Percentiles rank a stretch among this genome's conserved stretches.
These are phyloP conservation scores for Drosophila helvetica DNA, from an alignment of 2,888 invertebrate genomes.

Conservation along the genomic window DNA sequence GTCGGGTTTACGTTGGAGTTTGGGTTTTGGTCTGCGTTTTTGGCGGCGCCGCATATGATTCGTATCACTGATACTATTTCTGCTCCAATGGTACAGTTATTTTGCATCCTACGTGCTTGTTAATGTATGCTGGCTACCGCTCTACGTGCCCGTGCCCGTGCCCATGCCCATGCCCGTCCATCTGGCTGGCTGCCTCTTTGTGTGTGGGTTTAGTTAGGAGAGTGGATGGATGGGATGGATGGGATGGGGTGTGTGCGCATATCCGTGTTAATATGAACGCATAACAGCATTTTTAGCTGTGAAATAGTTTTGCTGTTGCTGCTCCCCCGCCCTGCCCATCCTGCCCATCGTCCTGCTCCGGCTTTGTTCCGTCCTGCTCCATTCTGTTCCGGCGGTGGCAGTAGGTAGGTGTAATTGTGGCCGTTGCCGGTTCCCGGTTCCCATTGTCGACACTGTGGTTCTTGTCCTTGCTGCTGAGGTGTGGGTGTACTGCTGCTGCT, in stretches of 20 bases:
- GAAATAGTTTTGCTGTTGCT: conserved; percentile 64
- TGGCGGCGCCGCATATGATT: conserved; percentile 72
- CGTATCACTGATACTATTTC: conserved; percentile 77
- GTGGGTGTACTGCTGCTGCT: conserved; percentile 34
- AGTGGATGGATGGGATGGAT: not conserved
- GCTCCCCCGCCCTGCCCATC: conserved; percentile 1
- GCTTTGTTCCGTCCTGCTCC: conserved; percentile 27
- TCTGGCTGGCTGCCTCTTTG: not conserved
- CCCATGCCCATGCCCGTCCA: not conserved
- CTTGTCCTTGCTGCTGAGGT: conserved; percentile 21
- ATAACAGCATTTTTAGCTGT: conserved; percentile 76
- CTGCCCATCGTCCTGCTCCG: conserved; percentile 13
- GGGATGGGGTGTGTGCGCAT: conserved; percentile 24
- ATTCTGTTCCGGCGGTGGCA: not conserved
- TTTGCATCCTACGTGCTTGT: conserved; percentile 79
- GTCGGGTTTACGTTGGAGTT: not conserved
- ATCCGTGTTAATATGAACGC: conserved; percentile 78
- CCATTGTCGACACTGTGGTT: conserved; percentile 38
- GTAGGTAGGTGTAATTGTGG: conserved; percentile 47
- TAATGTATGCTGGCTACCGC: conserved; percentile 60
- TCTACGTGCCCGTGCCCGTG: conserved; percentile 29
- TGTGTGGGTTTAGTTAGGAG: not conserved
- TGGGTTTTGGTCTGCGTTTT: conserved; percentile 40
- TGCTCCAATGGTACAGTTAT: conserved; percentile 75
- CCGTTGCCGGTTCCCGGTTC: conserved; percentile 48